A percentile compares a stretch with the other conserved stretches of the same genome.
These are phyloP conservation scores for Clostera curtula DNA, from an alignment of 2,888 invertebrate species.

Conservation along the genomic window DNA sequence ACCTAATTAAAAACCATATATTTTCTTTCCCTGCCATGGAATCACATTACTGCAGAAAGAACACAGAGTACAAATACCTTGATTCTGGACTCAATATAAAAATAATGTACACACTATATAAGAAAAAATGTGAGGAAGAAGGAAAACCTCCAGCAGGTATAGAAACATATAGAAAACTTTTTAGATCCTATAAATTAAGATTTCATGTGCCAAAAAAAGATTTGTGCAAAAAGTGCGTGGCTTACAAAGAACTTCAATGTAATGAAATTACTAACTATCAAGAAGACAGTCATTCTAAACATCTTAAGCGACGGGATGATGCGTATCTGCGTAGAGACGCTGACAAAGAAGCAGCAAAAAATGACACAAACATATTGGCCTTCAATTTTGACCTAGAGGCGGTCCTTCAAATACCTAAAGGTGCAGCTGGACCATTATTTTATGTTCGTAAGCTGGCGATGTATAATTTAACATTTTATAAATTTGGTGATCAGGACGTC, in stretches of 20 bases:
- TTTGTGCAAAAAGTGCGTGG: too few relatives aligned
- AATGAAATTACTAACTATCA: slow-evolving; percentile 9
- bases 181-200: slow-evolving; percentile 11
- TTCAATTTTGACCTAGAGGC: slow-evolving; percentile 14
- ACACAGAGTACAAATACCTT: slow-evolving; percentile 2
- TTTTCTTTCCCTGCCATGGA: slow-evolving; percentile 20
- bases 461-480: slow-evolving; percentile 32
- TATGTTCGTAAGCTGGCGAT: slow-evolving; percentile 27
- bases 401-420: slow-evolving; percentile 21
- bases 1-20: slow-evolving; percentile 14
- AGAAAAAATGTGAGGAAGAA: slow-evolving; percentile 1
- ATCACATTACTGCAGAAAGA: slow-evolving; percentile 15
- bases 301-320: slow-evolving; percentile 5
- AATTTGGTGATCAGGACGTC: slow-evolving; percentile 27
- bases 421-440: slow-evolving; percentile 21
- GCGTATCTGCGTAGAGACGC: slow-evolving; percentile 16
- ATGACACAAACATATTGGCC: too few relatives aligned
- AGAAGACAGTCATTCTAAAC: slow-evolving; percentile 1
- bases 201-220: too few relatives aligned
- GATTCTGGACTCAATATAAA: slow-evolving; percentile 5
- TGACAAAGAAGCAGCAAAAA: slow-evolving; percentile 20
- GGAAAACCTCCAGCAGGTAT: background rate
- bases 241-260: too few relatives aligned
- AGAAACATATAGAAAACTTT: slow-evolving; percentile 4
- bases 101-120: slow-evolving; percentile 4